Evolutionary conservation across 2,888 invertebrate genomes (phyloP), one percentile per base, ranked within the genome.

Genomic region (Drosophila picticornis): DNA sequence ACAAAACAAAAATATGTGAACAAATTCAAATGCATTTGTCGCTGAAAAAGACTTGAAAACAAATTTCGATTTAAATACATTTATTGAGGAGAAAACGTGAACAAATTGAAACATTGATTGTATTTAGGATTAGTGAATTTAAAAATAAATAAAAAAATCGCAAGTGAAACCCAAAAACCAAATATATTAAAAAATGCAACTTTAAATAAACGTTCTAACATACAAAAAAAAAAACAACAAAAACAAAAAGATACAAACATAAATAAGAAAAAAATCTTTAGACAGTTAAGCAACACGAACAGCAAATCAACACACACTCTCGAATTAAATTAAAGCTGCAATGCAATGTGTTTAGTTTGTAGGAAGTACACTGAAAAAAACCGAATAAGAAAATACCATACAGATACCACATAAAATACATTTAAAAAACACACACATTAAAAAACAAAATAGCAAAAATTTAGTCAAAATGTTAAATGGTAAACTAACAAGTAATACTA

Each of bases 21-120:
- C 90, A 89, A 86, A 86, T 86, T 86, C 86, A 83, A 88, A 88
- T 90, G 87, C 90, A 88, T 88, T 88, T 88, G 87, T 88, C 90
- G 87, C 87, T 88, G 89, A 90, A 88, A 82, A 88, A 88, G 87
- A 88, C 87, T 88, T 88, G 87, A 88, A 81, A 77, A 80, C 72
- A 80, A 87, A 89, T 86, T 88, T 88, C 86, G 90, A 89, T 87
- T 86, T 84, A 86, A 86, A 87, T 80, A 88, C 75, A 85, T 82
- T 77, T 84, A 84, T 84, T 81, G 84, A 81, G 81, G 56, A 65
- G 63, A 63, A 69, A 69, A 62, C 69, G 73, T 75, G 72, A 82
- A 85, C 74, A 85, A 88, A 80, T 77, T 73, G 65, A 80, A 77
- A 77, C 64, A 84, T 88, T 86, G 85, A 81, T 88, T 89, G 88